These are phyloP conservation scores for Eira barbara DNA, from an alignment of 2,113 vertebrate genomes.

Conservation along the genomic window DNA sequence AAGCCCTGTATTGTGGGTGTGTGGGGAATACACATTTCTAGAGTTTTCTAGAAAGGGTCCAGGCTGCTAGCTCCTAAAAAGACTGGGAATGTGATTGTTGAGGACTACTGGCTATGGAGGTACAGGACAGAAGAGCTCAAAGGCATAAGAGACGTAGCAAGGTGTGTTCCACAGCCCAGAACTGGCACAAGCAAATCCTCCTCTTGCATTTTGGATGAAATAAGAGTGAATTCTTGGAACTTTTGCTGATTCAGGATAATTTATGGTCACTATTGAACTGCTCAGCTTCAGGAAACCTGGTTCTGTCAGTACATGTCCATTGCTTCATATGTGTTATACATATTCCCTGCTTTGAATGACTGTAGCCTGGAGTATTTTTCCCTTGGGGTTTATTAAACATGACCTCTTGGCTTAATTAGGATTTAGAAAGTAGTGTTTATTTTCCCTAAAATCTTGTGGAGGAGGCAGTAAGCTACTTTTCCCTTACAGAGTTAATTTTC, in stretches of 20 bases:
- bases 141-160: constrained; percentile 36
- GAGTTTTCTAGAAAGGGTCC: neutral
- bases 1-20: neutral
- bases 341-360: constrained; percentile 60
- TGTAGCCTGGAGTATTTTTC: constrained; percentile 51
- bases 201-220: constrained; percentile 7
- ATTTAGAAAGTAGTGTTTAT: constrained; percentile 57
- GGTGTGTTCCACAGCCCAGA: constrained; percentile 51
- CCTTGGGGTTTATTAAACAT: constrained; percentile 68
- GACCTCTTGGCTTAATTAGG: constrained; percentile 70
- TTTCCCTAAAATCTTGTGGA: constrained; percentile 53
- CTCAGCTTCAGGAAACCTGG: constrained; percentile 61
- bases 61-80: neutral
- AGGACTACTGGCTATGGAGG: neutral
- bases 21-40: constrained; percentile 29
- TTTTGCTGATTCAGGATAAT: constrained; percentile 49
- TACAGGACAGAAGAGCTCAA: constrained; percentile 36
- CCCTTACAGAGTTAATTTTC: constrained; percentile 81
- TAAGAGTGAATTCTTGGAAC: constrained; percentile 57
- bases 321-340: constrained; percentile 18
- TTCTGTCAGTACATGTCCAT: constrained; percentile 66
- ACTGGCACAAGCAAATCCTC: constrained; percentile 44
- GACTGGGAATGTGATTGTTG: neutral
- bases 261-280: constrained; percentile 65
- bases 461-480: constrained; percentile 72